Evolutionary conservation across 2,888 invertebrate genomes (phyloP).

Genomic region (Myopa tessellatipennis): DNA sequence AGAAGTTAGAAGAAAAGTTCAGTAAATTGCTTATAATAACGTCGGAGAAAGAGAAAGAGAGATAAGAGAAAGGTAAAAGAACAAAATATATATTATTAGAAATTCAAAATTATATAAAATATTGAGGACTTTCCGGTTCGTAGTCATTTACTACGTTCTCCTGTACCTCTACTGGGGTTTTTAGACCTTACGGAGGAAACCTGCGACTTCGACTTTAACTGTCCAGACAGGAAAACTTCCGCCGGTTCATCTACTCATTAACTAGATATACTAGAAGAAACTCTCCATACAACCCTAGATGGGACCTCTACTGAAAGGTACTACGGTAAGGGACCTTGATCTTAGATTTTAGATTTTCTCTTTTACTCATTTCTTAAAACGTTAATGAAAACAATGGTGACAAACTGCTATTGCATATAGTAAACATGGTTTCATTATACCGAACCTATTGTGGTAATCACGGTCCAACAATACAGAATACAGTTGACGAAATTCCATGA

Average conservation of each 20-base stretch:
- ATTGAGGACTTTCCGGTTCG: too few relatives aligned
- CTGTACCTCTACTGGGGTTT: too few relatives aligned
- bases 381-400: background rate
- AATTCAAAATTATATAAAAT: background rate
- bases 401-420: background rate
- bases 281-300: too few relatives aligned
- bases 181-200: too few relatives aligned
- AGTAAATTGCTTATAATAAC: background rate
- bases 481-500: constrained; percentile 91
- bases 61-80: background rate
- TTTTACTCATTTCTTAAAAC: background rate
- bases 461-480: constrained; percentile 85
- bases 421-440: background rate
- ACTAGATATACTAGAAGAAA: too few relatives aligned
- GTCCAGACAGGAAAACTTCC: too few relatives aligned
- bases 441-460: constrained; percentile 86
- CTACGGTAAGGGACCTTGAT: too few relatives aligned
- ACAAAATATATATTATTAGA: background rate
- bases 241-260: too few relatives aligned
- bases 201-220: too few relatives aligned
- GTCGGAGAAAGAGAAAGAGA: background rate
- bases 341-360: too few relatives aligned
- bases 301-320: background rate
- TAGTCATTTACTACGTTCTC: too few relatives aligned
- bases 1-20: background rate